phyloP scores from a whole-genome alignment of 2,888 invertebrate species.

The Nebria salina region DNA sequence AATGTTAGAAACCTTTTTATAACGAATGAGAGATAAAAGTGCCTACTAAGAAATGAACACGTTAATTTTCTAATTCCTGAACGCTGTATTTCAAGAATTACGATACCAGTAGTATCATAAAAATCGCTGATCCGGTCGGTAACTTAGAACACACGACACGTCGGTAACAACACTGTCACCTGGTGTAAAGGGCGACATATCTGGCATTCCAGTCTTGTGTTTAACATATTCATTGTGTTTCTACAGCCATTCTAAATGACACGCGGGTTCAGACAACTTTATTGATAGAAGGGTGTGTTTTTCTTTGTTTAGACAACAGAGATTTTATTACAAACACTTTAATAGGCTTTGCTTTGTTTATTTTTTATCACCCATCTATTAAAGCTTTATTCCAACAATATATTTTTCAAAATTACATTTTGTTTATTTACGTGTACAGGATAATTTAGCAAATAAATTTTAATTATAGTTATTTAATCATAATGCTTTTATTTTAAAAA shows the following conservation, averaged over 20 bases:
- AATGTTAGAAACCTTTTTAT: not conserved
- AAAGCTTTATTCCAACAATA: too few species aligned
- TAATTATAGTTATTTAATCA: too few species aligned
- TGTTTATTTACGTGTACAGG: too few species aligned
- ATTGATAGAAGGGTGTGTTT: not conserved
- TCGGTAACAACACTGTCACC: not conserved
- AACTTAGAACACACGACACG: not conserved
- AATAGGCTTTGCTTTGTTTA: not conserved
- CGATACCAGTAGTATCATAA: conserved; percentile 16
- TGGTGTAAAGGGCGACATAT: conserved; percentile 15
- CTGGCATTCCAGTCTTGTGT: conserved; percentile 15
- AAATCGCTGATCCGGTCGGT: conserved; percentile 4
- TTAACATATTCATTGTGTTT: conserved; percentile 26
- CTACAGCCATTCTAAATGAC: conserved; percentile 14
- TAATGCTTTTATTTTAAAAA: too few species aligned
- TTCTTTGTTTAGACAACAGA: not conserved
- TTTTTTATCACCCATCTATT: not conserved
- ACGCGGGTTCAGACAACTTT: not conserved
- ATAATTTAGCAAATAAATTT: too few species aligned
- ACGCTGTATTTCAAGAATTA: not conserved
- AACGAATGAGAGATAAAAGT: not conserved
- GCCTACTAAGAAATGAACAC: too few species aligned
- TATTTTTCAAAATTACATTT: too few species aligned
- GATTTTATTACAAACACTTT: conserved; percentile 17
- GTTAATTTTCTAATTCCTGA: not conserved